These are phyloP conservation scores for Hanleya hanleyi DNA, from an alignment of 2,888 invertebrate species.

Conservation along the genomic window DNA sequence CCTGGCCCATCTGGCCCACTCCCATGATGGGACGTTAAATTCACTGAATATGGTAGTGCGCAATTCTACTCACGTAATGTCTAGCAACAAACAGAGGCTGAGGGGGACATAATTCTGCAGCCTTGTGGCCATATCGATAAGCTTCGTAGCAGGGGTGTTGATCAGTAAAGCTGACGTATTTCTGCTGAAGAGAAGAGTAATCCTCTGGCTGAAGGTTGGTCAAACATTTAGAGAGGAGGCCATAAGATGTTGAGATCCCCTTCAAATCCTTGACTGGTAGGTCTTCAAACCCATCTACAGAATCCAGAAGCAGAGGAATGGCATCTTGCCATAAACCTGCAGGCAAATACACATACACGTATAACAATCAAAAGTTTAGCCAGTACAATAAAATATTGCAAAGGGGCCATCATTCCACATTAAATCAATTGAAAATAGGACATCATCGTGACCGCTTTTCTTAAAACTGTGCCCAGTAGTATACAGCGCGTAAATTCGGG, in stretches of 20 bases:
- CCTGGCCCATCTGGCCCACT: too few species aligned
- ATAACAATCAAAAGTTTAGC: too few species aligned
- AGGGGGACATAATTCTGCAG: neutral
- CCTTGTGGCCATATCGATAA: conserved; percentile 21
- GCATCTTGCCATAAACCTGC: conserved; percentile 42
- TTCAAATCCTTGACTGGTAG: conserved; percentile 30
- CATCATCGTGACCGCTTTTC: too few species aligned
- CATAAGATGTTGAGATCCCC: conserved; percentile 35
- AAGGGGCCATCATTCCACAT: too few species aligned
- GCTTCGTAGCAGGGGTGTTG: conserved; percentile 36
- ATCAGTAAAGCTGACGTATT: conserved; percentile 14
- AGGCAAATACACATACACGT: neutral
- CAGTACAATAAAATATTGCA: too few species aligned
- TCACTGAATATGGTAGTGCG: too few species aligned
- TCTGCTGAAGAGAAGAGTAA: conserved; percentile 17
- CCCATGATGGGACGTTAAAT: too few species aligned
- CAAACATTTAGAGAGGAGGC: conserved; percentile 32
- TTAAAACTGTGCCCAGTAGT: too few species aligned
- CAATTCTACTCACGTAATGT: neutral
- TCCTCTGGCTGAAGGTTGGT: conserved; percentile 27
- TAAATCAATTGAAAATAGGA: too few species aligned
- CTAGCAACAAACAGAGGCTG: neutral
- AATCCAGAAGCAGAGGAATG: conserved; percentile 29
- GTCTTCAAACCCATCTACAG: conserved; percentile 24
- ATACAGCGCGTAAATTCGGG: too few species aligned